Base-by-base conservation (phyloP, 2,797 vertebrate genomes). In the Amblyopsis hoosieri region DNA sequence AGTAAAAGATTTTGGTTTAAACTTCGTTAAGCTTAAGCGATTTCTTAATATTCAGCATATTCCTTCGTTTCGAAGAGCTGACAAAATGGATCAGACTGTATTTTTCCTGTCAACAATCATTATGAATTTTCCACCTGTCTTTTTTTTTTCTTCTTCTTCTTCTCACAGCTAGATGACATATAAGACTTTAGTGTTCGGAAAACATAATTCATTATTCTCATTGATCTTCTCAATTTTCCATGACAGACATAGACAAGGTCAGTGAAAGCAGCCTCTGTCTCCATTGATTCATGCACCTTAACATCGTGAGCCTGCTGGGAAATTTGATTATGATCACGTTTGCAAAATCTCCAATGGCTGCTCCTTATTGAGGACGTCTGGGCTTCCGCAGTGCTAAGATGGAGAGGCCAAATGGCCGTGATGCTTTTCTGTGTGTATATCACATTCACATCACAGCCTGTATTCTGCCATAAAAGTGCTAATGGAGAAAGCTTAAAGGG, bases 241-340 rank as follows among this genome's bases (percentile, higher is more conserved):
- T 58, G 64, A 64, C 62, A 64, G 62, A 69, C 14, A 31, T 66
- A 67, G 57, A 67, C 74, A 78, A 69, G 59, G 78, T 78, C 77
- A 68, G 31, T 52, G 19, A 56, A 71, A 68, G 63, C 17, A 45
- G 60, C 64, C 72, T 70, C 61, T 54, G 60, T 64, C 45, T 59
- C 48, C 71, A 72, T 69, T 72, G 75, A 74, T 74, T 72, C 57
- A 29, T 29, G 23, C 42, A 46, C 58, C 51, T 57, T 62, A 79
- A 64, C 58, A 62, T 42, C 9, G 11, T 56, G 37, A 46, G 52
- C 50, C 50, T 55, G 61, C 63, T 53, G 57, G 50, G 57, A 80
- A 79, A 78, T 72, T 55, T 75, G 53, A 83, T 76, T 78, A 73
- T 74, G 74, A 64, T 75, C 65, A 56, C 57, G 47, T 59, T 78